A percentile compares a stretch with the other conserved stretches of the same genome.
Evolutionary conservation across 2,888 invertebrate species (phyloP).

Genomic region (Dysmachus trigonus): DNA sequence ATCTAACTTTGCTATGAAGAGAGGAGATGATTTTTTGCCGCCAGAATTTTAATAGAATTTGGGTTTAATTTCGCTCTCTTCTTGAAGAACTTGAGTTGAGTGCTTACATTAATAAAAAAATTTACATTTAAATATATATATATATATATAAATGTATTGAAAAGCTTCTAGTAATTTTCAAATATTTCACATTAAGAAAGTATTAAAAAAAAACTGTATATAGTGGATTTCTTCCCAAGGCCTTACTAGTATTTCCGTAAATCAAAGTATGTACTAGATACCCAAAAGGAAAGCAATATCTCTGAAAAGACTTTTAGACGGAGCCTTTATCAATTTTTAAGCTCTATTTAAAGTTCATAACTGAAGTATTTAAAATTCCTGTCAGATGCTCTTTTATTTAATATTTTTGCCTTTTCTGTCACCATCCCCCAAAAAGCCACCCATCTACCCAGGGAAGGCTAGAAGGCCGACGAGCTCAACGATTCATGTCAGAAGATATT

Average conservation of each 20-base stretch:
- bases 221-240: neutral
- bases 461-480: neutral
- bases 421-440: neutral
- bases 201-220: neutral
- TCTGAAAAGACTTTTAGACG: neutral
- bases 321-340: neutral
- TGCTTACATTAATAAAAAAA: too few species aligned
- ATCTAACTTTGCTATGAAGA: too few species aligned
- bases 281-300: neutral
- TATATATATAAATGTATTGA: too few species aligned
- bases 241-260: neutral
- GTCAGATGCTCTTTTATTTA: neutral
- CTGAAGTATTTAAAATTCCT: conserved; percentile 12
- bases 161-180: neutral
- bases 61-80: too few species aligned
- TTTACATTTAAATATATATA: too few species aligned
- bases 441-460: neutral
- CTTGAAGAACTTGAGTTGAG: too few species aligned
- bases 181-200: neutral
- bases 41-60: too few species aligned
- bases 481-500: neutral
- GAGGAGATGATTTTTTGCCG: too few species aligned
- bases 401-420: neutral
- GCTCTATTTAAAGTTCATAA: conserved; percentile 12
- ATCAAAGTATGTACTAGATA: neutral